Evolutionary conservation across 2,888 invertebrate species (phyloP), one percentile per base, ranked within the genome.

Genomic region (Macrophya annulata): DNA sequence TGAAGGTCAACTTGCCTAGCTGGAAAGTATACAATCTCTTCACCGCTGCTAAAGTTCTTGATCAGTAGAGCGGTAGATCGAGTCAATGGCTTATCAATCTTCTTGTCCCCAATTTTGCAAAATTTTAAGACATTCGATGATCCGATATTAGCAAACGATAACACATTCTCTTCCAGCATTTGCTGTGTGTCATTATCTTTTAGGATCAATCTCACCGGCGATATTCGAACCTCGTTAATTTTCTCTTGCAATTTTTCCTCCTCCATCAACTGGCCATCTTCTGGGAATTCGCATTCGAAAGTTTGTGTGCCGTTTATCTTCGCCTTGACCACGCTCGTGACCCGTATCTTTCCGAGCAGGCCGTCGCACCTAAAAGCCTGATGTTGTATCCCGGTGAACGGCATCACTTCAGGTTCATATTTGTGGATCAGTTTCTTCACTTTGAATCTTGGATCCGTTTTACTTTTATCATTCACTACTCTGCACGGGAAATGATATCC

Each of bases 231-330:
- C 31, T 37, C 68, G 17, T 68, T 68, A 25, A 12, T 37, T 6
- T 15, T 68, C 43, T 45, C 72, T 45, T 21, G 43, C 8, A 77
- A 37, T 4, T 77, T 15, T 55, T 55, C 31, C 9, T n/a, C 55
- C 77, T 77, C 55, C 31, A 45, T 74, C n/a, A n/a, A 8, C n/a
- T 48, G 55, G 55, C 55, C 25, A 45, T 74, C 74, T 10, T 37
- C 55, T 17, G 25, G n/a, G 37, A 81, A 81, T 59, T 81, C 81
- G 37, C 81, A 81, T 21, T 59, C 62, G 62, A 81, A 81, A 31
- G 81, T 81, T 21, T 81, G 81, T 6, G 81, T 81, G n/a, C 81
- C 81, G 6, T 21, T 31, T 21, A n/a, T 51, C 55, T 62, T 81
- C 15, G 59, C 59, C 40, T 62, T 43, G 81, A 81, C 40, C 59